Conservation (phyloP, 2,888 invertebrate species). For the Drosophila affinis region DNA sequence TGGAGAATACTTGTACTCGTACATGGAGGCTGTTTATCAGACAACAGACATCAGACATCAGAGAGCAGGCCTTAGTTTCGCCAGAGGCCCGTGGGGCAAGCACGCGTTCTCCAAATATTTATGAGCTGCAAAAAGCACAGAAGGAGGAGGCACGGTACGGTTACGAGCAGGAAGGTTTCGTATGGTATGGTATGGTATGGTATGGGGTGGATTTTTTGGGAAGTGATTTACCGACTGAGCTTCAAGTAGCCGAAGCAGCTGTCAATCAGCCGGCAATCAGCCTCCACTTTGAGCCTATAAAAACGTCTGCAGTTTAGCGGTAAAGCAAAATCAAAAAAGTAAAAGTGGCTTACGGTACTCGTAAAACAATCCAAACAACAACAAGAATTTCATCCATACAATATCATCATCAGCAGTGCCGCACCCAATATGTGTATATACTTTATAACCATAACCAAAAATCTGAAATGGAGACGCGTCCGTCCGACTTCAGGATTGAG, state of each 20-base stretch:
- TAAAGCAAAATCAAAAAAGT: constrained; percentile 57
- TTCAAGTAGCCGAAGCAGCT: constrained; percentile 74
- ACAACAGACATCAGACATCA: constrained; percentile 26
- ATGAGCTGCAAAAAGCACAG: constrained; percentile 54
- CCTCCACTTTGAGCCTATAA: constrained; percentile 74
- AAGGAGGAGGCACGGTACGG: constrained; percentile 8
- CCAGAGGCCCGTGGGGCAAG: constrained; percentile 53
- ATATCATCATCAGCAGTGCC: constrained; percentile 21
- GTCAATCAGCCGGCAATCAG: constrained; percentile 74
- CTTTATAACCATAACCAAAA: background rate
- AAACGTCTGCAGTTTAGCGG: constrained; percentile 60
- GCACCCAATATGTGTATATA: constrained; percentile 31
- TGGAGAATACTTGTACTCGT: constrained; percentile 26
- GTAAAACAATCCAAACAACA: constrained; percentile 47
- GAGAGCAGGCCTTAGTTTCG: constrained; percentile 39
- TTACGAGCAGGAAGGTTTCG: background rate
- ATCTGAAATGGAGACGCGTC: constrained; percentile 40
- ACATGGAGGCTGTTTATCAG: constrained; percentile 45
- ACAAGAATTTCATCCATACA: constrained; percentile 40
- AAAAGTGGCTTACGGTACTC: constrained; percentile 73
- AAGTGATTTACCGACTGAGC: constrained; percentile 72
- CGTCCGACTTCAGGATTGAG: constrained; percentile 35
- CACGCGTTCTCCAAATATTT: constrained; percentile 69
- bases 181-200: background rate
- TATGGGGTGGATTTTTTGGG: constrained; percentile 31